phyloP scores from a whole-genome alignment of 1,140 invertebrate genomes.

The Lamellibrachia luymesi region DNA sequence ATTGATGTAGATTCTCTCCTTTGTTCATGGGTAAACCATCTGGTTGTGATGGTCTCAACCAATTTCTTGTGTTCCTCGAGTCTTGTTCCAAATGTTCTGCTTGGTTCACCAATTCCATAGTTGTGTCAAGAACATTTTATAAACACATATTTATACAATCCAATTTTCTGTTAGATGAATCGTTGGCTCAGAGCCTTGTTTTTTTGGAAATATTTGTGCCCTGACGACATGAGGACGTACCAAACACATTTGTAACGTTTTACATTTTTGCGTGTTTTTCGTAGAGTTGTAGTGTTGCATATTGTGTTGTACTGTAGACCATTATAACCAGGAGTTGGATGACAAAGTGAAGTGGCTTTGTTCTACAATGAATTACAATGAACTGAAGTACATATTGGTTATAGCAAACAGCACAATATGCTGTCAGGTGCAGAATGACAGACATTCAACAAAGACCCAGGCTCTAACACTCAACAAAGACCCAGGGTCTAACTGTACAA shows the following conservation, averaged over 20 bases:
- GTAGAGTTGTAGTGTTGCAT: not conserved
- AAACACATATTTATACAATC: too few species aligned
- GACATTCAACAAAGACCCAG: not conserved
- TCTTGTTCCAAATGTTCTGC: too few species aligned
- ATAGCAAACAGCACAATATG: not conserved
- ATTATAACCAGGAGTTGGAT: not conserved
- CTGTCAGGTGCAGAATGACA: not conserved
- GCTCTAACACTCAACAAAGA: not conserved
- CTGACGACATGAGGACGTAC: not conserved
- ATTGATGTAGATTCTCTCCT: too few species aligned
- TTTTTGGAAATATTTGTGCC: not conserved
- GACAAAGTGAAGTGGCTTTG: too few species aligned
- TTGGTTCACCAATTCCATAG: too few species aligned
- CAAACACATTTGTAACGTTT: not conserved
- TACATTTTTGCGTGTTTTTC: not conserved
- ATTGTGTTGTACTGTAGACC: not conserved
- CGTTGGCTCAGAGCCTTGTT: not conserved
- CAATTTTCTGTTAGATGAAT: not conserved
- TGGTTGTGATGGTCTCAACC: too few species aligned
- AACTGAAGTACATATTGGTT: too few species aligned
- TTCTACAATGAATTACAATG: too few species aligned
- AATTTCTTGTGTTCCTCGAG: too few species aligned
- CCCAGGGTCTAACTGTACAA: not conserved
- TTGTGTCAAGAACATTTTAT: too few species aligned
- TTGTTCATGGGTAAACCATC: too few species aligned